A percentile compares a stretch with the other conserved stretches of the same genome.
These are phyloP conservation scores for Atractosteus spatula DNA, from an alignment of 2,113 vertebrate species.

Conservation along the genomic window DNA sequence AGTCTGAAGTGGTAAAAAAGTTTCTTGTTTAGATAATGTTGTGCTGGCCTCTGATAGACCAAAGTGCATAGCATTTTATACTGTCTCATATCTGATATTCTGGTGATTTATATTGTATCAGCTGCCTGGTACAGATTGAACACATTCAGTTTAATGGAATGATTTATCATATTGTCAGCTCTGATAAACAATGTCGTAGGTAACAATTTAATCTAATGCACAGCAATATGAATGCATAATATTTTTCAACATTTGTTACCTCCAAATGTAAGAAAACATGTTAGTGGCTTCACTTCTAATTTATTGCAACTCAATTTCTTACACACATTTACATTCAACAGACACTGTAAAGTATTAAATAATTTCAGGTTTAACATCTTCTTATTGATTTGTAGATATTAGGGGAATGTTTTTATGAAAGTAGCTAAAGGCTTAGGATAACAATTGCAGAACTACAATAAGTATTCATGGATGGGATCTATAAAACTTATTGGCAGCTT, in stretches of 20 bases:
- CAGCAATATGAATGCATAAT: conserved; percentile 2
- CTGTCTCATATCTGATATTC: no score
- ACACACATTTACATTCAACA: background rate
- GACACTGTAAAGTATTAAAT: background rate
- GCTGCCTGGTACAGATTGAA: background rate
- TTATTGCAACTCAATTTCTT: background rate
- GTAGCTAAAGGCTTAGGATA: no score
- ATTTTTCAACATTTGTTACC: background rate
- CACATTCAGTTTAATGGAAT: background rate
- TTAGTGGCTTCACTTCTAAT: background rate
- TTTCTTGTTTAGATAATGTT: no score
- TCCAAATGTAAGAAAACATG: background rate
- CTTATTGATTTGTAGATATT: no score
- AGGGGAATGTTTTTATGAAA: no score
- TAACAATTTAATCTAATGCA: conserved; percentile 1
- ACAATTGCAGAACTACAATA: no score
- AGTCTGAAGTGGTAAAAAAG: no score
- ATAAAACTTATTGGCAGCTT: no score
- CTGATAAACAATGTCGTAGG: conserved; percentile 3
- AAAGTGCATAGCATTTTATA: no score
- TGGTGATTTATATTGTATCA: background rate
- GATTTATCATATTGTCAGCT: background rate
- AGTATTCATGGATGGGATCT: no score
- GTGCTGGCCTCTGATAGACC: no score
- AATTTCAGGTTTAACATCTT: no score